These are phyloP conservation scores for Iselma pallidipennis DNA, from an alignment of 2,888 invertebrate species.

Conservation along the genomic window DNA sequence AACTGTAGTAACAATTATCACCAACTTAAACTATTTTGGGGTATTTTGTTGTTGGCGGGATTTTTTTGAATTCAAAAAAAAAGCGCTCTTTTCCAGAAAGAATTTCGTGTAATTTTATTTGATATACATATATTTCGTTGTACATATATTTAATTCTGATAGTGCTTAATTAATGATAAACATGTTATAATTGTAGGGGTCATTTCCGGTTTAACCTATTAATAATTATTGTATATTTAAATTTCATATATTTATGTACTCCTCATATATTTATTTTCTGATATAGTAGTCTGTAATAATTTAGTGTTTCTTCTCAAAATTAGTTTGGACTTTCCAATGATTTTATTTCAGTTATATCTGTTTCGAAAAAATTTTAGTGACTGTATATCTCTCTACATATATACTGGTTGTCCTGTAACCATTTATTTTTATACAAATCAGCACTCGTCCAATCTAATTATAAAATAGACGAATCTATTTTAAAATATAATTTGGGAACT, in stretches of 20 bases:
- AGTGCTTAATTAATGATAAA: background rate
- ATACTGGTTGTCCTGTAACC: background rate
- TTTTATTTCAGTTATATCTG: background rate
- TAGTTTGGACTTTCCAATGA: background rate
- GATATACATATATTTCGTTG: background rate
- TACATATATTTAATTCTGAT: background rate
- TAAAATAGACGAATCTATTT: slow-evolving; percentile 37
- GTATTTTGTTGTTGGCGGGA: background rate
- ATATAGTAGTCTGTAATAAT: too few species aligned
- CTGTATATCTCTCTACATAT: too few species aligned
- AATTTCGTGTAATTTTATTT: too few species aligned
- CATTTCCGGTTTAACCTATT: slow-evolving; percentile 5
- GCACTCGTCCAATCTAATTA: slow-evolving; percentile 33
- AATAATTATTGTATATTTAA: background rate
- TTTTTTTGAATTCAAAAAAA: background rate
- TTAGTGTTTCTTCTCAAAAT: too few species aligned
- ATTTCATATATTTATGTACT: background rate
- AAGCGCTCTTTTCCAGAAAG: too few species aligned
- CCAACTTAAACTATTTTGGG: too few species aligned
- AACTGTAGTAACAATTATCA: too few species aligned
- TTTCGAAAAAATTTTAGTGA: background rate
- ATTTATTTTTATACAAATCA: slow-evolving; percentile 30
- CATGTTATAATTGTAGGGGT: slow-evolving; percentile 1
- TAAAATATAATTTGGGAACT: slow-evolving; percentile 20
- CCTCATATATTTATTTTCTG: background rate